A percentile compares a stretch with the other conserved stretches of the same genome.
Conservation (phyloP, 1,140 invertebrate species). For the Cepaea nemoralis region DNA sequence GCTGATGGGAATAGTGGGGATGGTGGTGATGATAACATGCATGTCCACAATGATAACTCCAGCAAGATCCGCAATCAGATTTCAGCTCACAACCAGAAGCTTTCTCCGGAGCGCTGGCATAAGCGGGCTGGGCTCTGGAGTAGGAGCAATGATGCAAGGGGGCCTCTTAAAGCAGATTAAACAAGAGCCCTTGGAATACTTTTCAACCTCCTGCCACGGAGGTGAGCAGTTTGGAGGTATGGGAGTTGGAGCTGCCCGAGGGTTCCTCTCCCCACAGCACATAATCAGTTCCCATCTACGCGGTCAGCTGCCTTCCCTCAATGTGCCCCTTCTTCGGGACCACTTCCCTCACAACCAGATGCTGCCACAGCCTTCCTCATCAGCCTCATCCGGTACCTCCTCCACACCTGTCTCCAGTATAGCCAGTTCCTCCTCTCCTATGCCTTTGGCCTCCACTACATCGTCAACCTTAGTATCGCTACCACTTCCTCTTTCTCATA, state of each 20-base stretch:
- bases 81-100: slow-evolving; percentile 36
- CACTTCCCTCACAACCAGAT: slow-evolving; percentile 34
- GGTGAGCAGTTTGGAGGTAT: slow-evolving; percentile 32
- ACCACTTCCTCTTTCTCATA: slow-evolving; percentile 35
- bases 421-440: slow-evolving; percentile 20
- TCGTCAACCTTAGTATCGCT: slow-evolving; percentile 25
- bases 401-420: not conserved
- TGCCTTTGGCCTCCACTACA: slow-evolving; percentile 25
- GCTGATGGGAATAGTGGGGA: not conserved
- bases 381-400: not conserved
- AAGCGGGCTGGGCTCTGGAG: not conserved
- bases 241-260: slow-evolving; percentile 17
- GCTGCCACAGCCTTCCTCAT: slow-evolving; percentile 30
- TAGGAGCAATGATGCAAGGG: not conserved
- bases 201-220: slow-evolving; percentile 27
- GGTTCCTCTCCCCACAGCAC: slow-evolving; percentile 33
- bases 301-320: slow-evolving; percentile 20
- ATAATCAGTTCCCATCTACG: slow-evolving; percentile 34
- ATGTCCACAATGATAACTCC: not conserved
- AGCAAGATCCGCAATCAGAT: slow-evolving; percentile 23
- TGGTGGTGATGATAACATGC: not conserved
- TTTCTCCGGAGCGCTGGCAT: slow-evolving; percentile 24
- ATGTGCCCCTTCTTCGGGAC: slow-evolving; percentile 34
- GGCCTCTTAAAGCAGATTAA: slow-evolving; percentile 38
- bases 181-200: slow-evolving; percentile 40